phyloP scores from a whole-genome alignment of 2,113 vertebrate genomes.

The Gorilla gorilla region DNA sequence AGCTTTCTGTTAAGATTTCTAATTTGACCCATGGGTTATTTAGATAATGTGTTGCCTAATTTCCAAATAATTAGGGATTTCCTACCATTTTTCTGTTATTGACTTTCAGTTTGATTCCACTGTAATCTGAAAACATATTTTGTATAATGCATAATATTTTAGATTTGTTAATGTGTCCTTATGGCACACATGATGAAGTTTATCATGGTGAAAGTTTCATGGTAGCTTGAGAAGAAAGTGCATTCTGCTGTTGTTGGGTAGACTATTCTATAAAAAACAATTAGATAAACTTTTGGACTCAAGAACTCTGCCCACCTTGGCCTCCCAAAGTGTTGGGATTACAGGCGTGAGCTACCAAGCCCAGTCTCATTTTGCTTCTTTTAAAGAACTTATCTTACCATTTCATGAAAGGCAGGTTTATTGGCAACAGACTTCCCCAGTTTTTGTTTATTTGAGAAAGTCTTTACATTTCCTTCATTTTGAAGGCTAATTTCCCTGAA shows the following conservation, averaged over 20 bases:
- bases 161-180: too few species aligned
- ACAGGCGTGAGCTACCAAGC: too few species aligned
- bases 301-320: too few species aligned
- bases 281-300: too few species aligned
- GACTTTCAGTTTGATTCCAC: not conserved
- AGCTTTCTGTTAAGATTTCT: not conserved
- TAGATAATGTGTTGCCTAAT: not conserved
- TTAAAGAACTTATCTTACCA: not conserved
- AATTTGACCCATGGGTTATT: not conserved
- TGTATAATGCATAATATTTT: rapidly evolving
- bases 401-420: not conserved
- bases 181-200: not conserved
- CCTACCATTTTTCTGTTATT: not conserved
- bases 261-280: not conserved
- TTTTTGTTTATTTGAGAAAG: not conserved
- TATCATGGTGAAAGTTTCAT: rapidly evolving
- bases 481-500: not conserved
- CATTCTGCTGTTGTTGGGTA: not conserved
- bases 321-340: too few species aligned
- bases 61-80: not conserved
- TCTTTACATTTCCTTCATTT: not conserved
- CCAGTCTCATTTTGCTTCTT: not conserved
- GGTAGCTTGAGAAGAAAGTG: not conserved
- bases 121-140: not conserved
- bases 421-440: not conserved